Conservation (phyloP, 2,888 invertebrate genomes). For the Serrognathus titanus region DNA sequence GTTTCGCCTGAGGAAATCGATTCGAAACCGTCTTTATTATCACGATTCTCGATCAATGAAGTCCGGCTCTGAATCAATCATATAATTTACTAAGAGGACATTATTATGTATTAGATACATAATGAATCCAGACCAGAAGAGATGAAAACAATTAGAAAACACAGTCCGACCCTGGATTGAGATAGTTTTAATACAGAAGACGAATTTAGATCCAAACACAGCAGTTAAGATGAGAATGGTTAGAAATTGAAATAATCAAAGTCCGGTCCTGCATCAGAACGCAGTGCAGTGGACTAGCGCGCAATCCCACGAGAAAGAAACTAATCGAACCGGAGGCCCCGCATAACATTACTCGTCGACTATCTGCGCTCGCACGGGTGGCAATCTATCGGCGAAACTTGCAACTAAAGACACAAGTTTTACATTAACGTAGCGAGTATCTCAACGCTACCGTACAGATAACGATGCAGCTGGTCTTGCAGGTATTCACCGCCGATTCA, state of each 20-base stretch:
- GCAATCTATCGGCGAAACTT: slow-evolving; percentile 42
- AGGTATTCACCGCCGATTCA: slow-evolving; percentile 9
- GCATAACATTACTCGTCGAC: not conserved
- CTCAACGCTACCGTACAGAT: slow-evolving; percentile 47
- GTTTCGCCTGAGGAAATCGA: not conserved
- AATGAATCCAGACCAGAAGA: too few species aligned
- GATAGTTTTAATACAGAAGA: too few species aligned
- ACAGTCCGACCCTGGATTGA: too few species aligned
- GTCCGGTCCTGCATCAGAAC: not conserved
- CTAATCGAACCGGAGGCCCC: not conserved
- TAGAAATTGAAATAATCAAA: too few species aligned
- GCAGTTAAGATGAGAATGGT: too few species aligned
- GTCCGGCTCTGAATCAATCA: too few species aligned
- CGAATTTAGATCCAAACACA: too few species aligned
- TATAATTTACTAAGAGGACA: too few species aligned
- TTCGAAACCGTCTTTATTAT: too few species aligned
- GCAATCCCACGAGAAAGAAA: slow-evolving; percentile 1
- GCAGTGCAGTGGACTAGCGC: not conserved
- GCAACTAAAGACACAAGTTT: slow-evolving; percentile 45
- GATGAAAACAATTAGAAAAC: too few species aligned
- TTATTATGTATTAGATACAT: too few species aligned
- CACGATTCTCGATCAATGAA: too few species aligned
- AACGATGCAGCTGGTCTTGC: slow-evolving; percentile 38
- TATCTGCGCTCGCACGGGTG: slow-evolving; percentile 35
- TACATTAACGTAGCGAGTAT: slow-evolving; percentile 45